Conservation (phyloP, 1,140 invertebrate genomes). For the Nasonia longicornis region DNA sequence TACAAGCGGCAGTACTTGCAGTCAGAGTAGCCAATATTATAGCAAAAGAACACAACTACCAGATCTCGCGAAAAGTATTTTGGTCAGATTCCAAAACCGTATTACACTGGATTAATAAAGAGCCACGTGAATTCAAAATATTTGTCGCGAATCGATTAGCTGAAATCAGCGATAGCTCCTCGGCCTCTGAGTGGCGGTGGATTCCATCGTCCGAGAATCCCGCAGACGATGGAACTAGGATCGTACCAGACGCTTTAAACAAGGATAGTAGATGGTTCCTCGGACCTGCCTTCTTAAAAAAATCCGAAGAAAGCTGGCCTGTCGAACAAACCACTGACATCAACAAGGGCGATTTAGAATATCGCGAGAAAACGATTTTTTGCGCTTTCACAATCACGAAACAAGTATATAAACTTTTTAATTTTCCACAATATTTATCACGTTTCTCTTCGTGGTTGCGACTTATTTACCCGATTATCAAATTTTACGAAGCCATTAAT, state of each 20-base stretch:
- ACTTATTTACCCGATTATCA: not conserved
- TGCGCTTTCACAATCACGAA: not conserved
- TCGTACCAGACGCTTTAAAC: not conserved
- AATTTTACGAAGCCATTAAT: not conserved
- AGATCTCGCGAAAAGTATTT: not conserved
- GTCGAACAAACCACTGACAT: not conserved
- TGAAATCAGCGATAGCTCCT: not conserved
- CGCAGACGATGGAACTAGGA: not conserved
- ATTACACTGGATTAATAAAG: not conserved
- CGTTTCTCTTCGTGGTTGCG: not conserved
- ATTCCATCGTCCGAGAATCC: slow-evolving; percentile 8
- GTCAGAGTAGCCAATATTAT: not conserved
- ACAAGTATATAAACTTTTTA: not conserved
- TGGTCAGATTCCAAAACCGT: slow-evolving; percentile 16
- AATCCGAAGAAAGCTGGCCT: not conserved
- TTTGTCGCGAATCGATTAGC: slow-evolving; percentile 6
- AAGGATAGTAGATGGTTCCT: not conserved
- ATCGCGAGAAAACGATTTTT: not conserved
- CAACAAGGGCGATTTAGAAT: not conserved
- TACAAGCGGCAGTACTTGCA: not conserved
- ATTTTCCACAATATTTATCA: not conserved
- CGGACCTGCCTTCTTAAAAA: not conserved
- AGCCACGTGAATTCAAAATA: not conserved
- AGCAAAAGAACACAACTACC: not conserved
- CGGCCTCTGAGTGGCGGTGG: not conserved